These are phyloP conservation scores for Andrena camellia DNA, from an alignment of 2,888 invertebrate genomes.

Conservation along the genomic window DNA sequence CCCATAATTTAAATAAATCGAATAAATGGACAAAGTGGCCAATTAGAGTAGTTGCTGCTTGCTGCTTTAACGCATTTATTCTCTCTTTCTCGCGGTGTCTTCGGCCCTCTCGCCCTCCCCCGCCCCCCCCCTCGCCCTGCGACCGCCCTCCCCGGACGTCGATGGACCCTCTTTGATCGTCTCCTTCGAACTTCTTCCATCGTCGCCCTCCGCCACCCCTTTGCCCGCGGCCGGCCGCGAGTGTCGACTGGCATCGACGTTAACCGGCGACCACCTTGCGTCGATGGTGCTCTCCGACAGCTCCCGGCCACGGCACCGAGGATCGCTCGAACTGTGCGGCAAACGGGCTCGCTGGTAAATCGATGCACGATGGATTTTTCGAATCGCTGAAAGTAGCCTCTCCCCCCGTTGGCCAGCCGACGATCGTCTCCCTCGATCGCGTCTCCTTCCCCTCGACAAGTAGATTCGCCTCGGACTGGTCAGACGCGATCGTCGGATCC, in stretches of 20 bases:
- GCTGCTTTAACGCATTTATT: slow-evolving; percentile 82
- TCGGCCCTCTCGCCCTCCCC: slow-evolving; percentile 61
- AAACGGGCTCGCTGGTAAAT: too few species aligned
- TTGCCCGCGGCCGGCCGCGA: background rate
- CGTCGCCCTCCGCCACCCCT: background rate
- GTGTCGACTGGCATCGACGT: slow-evolving; percentile 38
- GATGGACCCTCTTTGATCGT: slow-evolving; percentile 31
- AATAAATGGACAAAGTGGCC: slow-evolving; percentile 86
- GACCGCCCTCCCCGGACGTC: background rate
- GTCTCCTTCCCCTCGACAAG: background rate
- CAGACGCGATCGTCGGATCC: slow-evolving; percentile 17
- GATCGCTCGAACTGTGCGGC: background rate
- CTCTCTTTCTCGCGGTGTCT: slow-evolving; percentile 77
- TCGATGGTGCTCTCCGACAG: slow-evolving; percentile 34
- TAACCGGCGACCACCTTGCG: slow-evolving; percentile 55
- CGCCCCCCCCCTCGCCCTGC: slow-evolving; percentile 26
- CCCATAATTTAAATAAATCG: slow-evolving; percentile 86
- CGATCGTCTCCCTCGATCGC: too few species aligned
- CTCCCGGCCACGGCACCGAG: slow-evolving; percentile 13
- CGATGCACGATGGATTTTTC: background rate
- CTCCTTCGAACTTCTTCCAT: slow-evolving; percentile 51
- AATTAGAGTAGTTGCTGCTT: slow-evolving; percentile 85
- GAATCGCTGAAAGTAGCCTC: background rate
- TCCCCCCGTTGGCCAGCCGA: background rate
- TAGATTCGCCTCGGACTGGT: background rate